These are phyloP conservation scores for Caenorhabditis zanzibari DNA, from an alignment of 2,888 invertebrate genomes.

Conservation along the genomic window DNA sequence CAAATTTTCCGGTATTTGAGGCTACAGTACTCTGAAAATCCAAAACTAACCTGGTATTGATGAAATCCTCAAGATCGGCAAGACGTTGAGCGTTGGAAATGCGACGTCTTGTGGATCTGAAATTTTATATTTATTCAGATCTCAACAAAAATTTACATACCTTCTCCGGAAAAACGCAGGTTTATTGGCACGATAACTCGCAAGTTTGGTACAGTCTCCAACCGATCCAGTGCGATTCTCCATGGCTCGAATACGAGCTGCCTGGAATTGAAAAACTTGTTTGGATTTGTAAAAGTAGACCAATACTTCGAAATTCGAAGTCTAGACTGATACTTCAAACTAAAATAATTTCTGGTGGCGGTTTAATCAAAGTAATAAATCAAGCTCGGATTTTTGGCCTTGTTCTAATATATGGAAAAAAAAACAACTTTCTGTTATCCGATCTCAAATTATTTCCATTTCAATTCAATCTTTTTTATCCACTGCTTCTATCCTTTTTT, in stretches of 20 bases:
- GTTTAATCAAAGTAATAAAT: slow-evolving; percentile 3
- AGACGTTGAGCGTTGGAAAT: slow-evolving; percentile 77
- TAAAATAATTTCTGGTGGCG: not conserved
- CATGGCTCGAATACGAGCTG: slow-evolving; percentile 72
- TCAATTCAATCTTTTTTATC: slow-evolving; percentile 36
- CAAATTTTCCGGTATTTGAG: no score
- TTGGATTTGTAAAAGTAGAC: no score
- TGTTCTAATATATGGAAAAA: slow-evolving; percentile 41
- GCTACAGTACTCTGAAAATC: no score
- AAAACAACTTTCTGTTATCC: slow-evolving; percentile 55
- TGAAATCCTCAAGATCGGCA: slow-evolving; percentile 76
- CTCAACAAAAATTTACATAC: slow-evolving; percentile 30
- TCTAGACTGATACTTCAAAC: not conserved
- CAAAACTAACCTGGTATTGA: slow-evolving; percentile 73
- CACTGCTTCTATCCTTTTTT: slow-evolving; percentile 28
- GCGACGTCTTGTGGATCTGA: slow-evolving; percentile 73
- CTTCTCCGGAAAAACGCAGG: slow-evolving; percentile 72
- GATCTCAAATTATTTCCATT: slow-evolving; percentile 50
- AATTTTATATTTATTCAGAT: not conserved
- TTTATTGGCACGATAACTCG: slow-evolving; percentile 68
- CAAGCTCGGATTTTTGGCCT: not conserved
- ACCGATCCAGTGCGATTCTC: slow-evolving; percentile 73
- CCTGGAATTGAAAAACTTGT: slow-evolving; percentile 55
- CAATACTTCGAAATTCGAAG: no score
- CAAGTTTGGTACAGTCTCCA: slow-evolving; percentile 72